A percentile compares a stretch with the other conserved stretches of the same genome.
Evolutionary conservation across 2,797 vertebrate genomes (phyloP).

Genomic region (Furcifer pardalis): DNA sequence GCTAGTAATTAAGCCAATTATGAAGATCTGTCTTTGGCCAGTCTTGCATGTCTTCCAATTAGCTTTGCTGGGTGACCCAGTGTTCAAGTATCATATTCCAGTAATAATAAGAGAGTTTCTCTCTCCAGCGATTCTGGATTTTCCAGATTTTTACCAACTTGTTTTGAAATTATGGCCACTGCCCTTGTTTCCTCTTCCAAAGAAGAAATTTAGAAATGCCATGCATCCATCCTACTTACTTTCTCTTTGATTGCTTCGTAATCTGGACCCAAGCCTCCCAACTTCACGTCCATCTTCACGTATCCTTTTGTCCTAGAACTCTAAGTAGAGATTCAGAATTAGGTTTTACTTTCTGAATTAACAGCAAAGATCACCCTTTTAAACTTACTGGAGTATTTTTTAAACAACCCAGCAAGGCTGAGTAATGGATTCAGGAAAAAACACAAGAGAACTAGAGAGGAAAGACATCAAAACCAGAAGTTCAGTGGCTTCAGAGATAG

Average conservation of each 20-base stretch:
- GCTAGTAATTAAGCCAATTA: neutral
- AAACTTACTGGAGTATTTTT: conserved; percentile 4
- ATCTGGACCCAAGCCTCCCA: conserved; percentile 87
- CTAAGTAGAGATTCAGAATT: conserved; percentile 58
- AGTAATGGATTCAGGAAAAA: neutral
- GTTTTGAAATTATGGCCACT: neutral
- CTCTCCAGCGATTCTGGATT: neutral
- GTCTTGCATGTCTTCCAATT: neutral
- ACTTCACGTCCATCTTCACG: conserved; percentile 76
- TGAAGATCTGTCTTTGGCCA: neutral
- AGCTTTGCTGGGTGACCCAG: neutral
- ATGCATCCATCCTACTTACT: conserved; percentile 76
- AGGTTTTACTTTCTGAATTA: conserved; percentile 10
- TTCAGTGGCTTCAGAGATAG: too few species aligned
- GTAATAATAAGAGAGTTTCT: neutral
- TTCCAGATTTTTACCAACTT: neutral
- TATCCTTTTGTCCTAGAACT: conserved; percentile 76
- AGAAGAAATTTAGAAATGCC: neutral
- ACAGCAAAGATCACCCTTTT: neutral
- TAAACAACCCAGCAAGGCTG: neutral
- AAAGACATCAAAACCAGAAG: too few species aligned
- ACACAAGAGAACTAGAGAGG: neutral
- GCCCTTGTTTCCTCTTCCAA: neutral
- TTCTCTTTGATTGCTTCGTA: conserved; percentile 78
- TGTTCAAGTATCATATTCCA: neutral